Conservation (phyloP, 2,888 invertebrate species). For the Xylota segnis region DNA sequence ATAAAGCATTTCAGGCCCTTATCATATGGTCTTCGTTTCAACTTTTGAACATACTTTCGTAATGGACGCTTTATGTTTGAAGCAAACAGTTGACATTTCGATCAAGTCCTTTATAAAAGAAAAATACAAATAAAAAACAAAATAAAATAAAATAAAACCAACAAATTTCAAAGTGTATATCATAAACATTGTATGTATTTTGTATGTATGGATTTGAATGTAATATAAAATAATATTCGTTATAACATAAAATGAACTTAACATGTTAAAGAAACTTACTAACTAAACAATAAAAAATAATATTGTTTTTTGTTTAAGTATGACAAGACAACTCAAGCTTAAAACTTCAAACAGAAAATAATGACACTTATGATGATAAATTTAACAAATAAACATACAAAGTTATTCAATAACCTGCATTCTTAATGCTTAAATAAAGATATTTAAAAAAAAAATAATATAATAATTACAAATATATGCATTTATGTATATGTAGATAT, state of each 20-base stretch:
- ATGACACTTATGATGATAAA: constrained; percentile 24
- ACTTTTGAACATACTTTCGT: too few species aligned
- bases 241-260: constrained; percentile 64
- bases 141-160: constrained; percentile 17
- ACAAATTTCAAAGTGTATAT: constrained; percentile 21
- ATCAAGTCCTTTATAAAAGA: constrained; percentile 1
- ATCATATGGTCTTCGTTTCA: too few species aligned
- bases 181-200: constrained; percentile 60
- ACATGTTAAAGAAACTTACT: constrained; percentile 42
- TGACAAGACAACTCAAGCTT: constrained; percentile 73
- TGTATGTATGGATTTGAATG: constrained; percentile 56
- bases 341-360: constrained; percentile 53
- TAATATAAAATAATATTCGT: constrained; percentile 72
- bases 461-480: constrained; percentile 16
- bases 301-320: constrained; percentile 55
- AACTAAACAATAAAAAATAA: constrained; percentile 60
- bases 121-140: constrained; percentile 12
- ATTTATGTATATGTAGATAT: neutral
- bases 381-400: constrained; percentile 41
- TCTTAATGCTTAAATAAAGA: constrained; percentile 36
- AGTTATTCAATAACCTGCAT: constrained; percentile 56
- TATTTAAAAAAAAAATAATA: constrained; percentile 3
- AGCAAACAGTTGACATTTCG: neutral
- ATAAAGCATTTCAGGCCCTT: too few species aligned
- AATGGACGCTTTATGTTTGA: too few species aligned